These are phyloP conservation scores for Enteromius radiatus DNA, from an alignment of 2,797 vertebrate species.

Conservation along the genomic window DNA sequence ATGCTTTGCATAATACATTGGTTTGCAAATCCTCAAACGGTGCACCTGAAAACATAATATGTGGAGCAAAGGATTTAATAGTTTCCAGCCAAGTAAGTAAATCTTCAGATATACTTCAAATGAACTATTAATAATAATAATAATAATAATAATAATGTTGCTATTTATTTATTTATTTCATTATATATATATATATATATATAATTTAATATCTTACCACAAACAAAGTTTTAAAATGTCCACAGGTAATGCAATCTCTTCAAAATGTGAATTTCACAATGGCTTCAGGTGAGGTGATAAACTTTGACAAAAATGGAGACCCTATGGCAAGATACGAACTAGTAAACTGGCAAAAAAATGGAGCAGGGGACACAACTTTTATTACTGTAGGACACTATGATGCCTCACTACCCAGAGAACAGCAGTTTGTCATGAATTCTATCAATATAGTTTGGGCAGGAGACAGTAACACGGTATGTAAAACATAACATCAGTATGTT, in stretches of 20 bases:
- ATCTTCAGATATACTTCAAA: background rate
- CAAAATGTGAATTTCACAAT: conserved; percentile 73
- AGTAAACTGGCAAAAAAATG: conserved; percentile 79
- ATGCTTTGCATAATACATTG: conserved; percentile 70
- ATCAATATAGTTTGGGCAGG: conserved; percentile 72
- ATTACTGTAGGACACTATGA: conserved; percentile 75
- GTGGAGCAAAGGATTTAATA: conserved; percentile 57
- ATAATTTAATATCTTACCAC: background rate
- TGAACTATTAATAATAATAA: too few relatives aligned
- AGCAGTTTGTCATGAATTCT: conserved; percentile 73
- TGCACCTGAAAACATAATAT: conserved; percentile 48
- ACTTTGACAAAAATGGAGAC: conserved; percentile 77
- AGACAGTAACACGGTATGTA: conserved; percentile 54
- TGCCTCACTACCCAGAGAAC: conserved; percentile 68
- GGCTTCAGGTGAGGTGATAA: conserved; percentile 71
- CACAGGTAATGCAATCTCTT: conserved; percentile 69
- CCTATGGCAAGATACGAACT: conserved; percentile 76
- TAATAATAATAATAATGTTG: too few relatives aligned
- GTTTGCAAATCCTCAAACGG: conserved; percentile 60
- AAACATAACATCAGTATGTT: background rate
- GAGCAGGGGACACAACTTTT: conserved; percentile 66
- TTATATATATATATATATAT: too few relatives aligned
- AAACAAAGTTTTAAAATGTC: background rate
- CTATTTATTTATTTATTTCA: background rate
- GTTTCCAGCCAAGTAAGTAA: conserved; percentile 67